Conservation (phyloP, 2,797 vertebrate species). For the Eulemur mongoz region DNA sequence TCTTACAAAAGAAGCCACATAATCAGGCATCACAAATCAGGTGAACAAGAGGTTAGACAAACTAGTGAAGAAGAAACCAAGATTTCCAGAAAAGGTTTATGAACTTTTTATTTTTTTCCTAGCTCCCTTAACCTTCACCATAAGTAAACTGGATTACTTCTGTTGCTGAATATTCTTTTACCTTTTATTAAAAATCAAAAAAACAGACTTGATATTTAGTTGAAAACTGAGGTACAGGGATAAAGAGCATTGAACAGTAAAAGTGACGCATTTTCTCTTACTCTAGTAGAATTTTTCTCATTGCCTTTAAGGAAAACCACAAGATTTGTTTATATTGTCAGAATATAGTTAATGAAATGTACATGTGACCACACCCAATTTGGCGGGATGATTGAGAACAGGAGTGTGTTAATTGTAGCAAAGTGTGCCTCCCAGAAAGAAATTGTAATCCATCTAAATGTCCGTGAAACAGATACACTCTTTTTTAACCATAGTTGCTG, state of each 20-base stretch:
- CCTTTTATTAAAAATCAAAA: background rate
- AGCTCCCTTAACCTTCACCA: background rate
- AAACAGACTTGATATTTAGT: background rate
- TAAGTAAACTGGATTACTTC: background rate
- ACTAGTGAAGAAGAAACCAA: background rate
- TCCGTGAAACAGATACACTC: background rate
- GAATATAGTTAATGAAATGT: background rate
- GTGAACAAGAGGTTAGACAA: background rate
- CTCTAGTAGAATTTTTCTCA: background rate
- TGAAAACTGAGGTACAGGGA: background rate
- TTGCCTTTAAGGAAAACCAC: background rate
- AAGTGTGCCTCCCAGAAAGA: background rate
- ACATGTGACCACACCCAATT: background rate
- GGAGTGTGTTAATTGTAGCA: background rate
- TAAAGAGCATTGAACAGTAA: background rate
- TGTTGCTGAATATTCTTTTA: background rate
- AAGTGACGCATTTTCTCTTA: background rate
- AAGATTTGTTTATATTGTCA: background rate
- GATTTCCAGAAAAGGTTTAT: background rate
- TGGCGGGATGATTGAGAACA: background rate
- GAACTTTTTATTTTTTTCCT: background rate
- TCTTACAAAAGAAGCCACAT: background rate
- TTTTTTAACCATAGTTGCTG: background rate
- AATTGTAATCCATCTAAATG: background rate
- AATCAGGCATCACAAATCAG: background rate